Evolutionary conservation across 2,888 invertebrate genomes (phyloP).

Genomic region (Drosophila rubida): DNA sequence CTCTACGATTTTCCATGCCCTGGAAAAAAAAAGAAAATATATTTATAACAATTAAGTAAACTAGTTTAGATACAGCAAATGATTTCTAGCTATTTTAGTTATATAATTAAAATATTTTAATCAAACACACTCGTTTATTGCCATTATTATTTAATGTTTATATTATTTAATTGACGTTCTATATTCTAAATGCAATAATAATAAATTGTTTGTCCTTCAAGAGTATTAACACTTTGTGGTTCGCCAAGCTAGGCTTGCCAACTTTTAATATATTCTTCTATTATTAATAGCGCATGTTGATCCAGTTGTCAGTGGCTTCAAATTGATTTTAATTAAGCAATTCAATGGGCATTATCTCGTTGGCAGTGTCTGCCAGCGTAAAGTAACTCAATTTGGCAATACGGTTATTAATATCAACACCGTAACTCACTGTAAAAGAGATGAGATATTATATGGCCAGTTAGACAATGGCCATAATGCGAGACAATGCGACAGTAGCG

Average conservation of each 20-base stretch:
- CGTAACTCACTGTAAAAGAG: constrained; percentile 8
- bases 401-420: constrained; percentile 41
- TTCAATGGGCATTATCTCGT: constrained; percentile 30
- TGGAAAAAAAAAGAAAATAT: neutral
- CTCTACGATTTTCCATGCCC: neutral
- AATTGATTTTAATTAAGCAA: constrained; percentile 65
- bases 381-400: constrained; percentile 37
- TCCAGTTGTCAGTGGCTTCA: constrained; percentile 15
- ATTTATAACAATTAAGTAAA: too few relatives aligned
- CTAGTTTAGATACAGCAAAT: too few relatives aligned
- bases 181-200: too few relatives aligned
- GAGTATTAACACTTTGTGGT: neutral
- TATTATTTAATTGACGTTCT: too few relatives aligned
- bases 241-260: neutral
- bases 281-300: constrained; percentile 19
- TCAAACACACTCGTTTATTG: too few relatives aligned
- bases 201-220: neutral
- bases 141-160: too few relatives aligned
- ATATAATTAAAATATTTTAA: too few relatives aligned
- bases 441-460: constrained; percentile 26
- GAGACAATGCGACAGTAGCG: constrained; percentile 21
- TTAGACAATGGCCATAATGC: constrained; percentile 26
- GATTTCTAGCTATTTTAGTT: neutral
- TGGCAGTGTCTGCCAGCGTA: neutral
- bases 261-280: constrained; percentile 15